Percentiles rank a stretch among this genome's conserved stretches.
phyloP scores from a whole-genome alignment of 2,888 invertebrate species.

The Perdita meconis region DNA sequence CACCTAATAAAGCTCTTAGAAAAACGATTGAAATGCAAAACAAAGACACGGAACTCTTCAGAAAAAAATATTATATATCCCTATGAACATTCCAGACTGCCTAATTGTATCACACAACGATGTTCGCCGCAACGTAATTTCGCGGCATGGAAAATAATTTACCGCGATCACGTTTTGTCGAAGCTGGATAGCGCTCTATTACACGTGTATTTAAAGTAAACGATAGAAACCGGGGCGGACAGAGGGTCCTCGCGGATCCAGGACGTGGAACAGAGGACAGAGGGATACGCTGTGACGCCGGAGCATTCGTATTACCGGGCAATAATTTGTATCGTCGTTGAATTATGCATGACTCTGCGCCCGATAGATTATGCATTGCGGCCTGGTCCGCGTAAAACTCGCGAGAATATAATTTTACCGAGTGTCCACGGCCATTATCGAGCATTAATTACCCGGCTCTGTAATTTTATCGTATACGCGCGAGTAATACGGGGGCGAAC shows the following conservation, averaged over 20 bases:
- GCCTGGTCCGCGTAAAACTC: conserved; percentile 59
- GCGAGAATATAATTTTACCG: conserved; percentile 66
- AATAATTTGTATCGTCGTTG: conserved; percentile 64
- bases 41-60: too few species aligned
- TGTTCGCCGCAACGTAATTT: conserved; percentile 9
- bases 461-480: conserved; percentile 61
- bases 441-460: conserved; percentile 62
- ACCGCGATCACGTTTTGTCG: not conserved
- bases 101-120: too few species aligned
- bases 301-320: conserved; percentile 49
- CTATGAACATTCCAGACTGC: too few species aligned
- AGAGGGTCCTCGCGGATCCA: not conserved
- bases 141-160: not conserved
- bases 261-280: conserved; percentile 4
- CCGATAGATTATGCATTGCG: conserved; percentile 63
- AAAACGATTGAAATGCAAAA: too few species aligned
- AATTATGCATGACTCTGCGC: conserved; percentile 60
- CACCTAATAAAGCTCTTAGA: too few species aligned
- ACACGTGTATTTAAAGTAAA: not conserved
- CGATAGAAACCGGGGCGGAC: not conserved
- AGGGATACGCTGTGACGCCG: conserved; percentile 8
- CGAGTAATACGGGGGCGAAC: conserved; percentile 40
- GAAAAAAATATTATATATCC: too few species aligned
- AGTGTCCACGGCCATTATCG: conserved; percentile 48
- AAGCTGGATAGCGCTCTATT: conserved; percentile 5